Evolutionary conservation across 2,113 vertebrate species (phyloP), one percentile per base, ranked within the genome.

Genomic region (Brachyhypopomus occidentalis): DNA sequence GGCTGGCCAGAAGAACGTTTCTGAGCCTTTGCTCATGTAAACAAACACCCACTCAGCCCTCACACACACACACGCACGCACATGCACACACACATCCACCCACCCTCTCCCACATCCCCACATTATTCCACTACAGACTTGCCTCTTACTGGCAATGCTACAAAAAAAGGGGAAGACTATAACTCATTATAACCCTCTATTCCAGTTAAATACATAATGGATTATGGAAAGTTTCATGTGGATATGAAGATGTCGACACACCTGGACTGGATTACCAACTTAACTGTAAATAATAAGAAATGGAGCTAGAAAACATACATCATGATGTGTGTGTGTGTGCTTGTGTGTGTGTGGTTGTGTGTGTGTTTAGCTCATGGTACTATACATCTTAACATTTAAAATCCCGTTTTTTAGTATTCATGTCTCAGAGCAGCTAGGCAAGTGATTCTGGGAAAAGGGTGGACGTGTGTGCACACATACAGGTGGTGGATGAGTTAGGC

Each of bases 401-500:
- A 60, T 60, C 19, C 45, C 16, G 56, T 8, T 80, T 74, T 56
- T 16, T 66, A 75, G 36, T 75, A n/a, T 12, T 66, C 7, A 25
- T 75, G 79, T 66, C 60, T 67, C 58, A 41, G 12, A 62, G 12
- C 78, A n/a, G 41, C 34, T 58, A 60, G 62, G 79, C 66, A 67
- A 88, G 84, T 62, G 75, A 85, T 90, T 91, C 87, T 89, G 90
- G 88, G 86, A 90, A 89, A 87, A 86, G 84, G 34, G 85, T 63
- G 82, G 23, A 77, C 59, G 2, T 36, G 22, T 6, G 19, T 8
- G 41, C 20, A 74, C 3, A 72, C 72, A 38, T 17, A 88, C 92
- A 92, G 92, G 91, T 92, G 93, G 90, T 77, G 84, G 90, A 92
- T 89, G 87, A 30, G 88, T 93, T 91, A 91, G 30, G 36, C 79